Conservation (phyloP, 2,797 vertebrate species). For the Pterois miles region DNA sequence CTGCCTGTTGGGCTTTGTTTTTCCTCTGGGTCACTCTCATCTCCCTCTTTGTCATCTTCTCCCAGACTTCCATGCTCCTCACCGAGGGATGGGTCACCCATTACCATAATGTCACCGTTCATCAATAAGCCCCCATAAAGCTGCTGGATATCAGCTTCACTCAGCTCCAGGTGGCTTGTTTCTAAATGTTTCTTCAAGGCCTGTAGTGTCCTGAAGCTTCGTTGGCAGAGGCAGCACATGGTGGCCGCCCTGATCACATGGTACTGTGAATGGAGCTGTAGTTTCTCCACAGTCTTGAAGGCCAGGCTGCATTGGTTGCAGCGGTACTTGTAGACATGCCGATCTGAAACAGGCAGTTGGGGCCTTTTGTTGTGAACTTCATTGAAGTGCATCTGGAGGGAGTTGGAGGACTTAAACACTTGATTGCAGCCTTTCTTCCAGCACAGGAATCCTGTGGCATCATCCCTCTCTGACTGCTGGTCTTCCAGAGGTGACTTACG, state of each 20-base stretch:
- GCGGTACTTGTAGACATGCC: conserved; percentile 99
- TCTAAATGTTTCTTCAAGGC: conserved; percentile 98
- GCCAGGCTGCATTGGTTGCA: conserved; percentile 99
- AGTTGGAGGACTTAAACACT: conserved; percentile 95
- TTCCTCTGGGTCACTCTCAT: conserved; percentile 96
- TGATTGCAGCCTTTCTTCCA: conserved; percentile 99
- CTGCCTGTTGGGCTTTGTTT: conserved; percentile 98
- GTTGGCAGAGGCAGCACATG: conserved; percentile 99
- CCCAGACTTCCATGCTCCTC: conserved; percentile 94
- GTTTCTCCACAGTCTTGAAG: conserved; percentile 98
- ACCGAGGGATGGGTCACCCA: conserved; percentile 91
- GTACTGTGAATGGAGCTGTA: conserved; percentile 99
- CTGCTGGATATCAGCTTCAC: conserved; percentile 98
- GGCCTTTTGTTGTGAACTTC: conserved; percentile 97
- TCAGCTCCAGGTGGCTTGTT: conserved; percentile 96
- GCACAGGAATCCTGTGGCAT: conserved; percentile 93
- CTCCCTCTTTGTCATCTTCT: conserved; percentile 96
- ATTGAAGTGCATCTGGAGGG: conserved; percentile 97
- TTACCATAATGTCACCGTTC: conserved; percentile 94
- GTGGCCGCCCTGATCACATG: conserved; percentile 98
- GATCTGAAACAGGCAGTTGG: conserved; percentile 96
- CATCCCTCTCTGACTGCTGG: conserved; percentile 87
- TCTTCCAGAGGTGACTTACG: conserved; percentile 87
- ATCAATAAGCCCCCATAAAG: conserved; percentile 95
- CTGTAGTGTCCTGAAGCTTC: conserved; percentile 97